phyloP scores from a whole-genome alignment of 92 coral and sea anemone species.

The Zoanthus gigantus region DNA sequence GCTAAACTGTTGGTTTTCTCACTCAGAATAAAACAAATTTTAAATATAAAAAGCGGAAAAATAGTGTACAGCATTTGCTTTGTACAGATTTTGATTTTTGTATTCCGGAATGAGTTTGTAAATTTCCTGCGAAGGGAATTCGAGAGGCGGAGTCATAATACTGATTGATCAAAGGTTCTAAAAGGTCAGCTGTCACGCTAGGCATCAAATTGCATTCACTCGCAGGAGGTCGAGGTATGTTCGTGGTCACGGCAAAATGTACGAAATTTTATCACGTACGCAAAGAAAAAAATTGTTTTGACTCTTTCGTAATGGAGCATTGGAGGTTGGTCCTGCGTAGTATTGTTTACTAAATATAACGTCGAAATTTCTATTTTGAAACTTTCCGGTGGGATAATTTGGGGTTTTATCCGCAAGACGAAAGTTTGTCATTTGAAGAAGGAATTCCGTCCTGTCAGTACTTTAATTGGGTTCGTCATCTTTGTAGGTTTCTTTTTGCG shows the following conservation, averaged over 20 bases:
- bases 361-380: background rate
- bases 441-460: slow-evolving; percentile 36
- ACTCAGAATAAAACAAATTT: too few species aligned
- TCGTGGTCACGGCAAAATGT: slow-evolving; percentile 29
- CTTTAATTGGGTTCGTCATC: slow-evolving; percentile 37
- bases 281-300: background rate
- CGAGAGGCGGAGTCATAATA: background rate
- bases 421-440: slow-evolving; percentile 10
- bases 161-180: slow-evolving; percentile 16
- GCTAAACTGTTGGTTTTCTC: too few species aligned
- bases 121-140: slow-evolving; percentile 18
- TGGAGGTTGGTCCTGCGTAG: background rate
- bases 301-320: background rate
- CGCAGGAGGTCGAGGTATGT: slow-evolving; percentile 18
- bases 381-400: slow-evolving; percentile 5
- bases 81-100: background rate
- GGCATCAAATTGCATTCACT: slow-evolving; percentile 5
- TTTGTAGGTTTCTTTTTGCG: slow-evolving; percentile 15
- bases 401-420: slow-evolving; percentile 8
- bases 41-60: too few species aligned
- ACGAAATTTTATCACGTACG: slow-evolving; percentile 47
- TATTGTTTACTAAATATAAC: background rate
- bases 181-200: slow-evolving; percentile 34
- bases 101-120: background rate
- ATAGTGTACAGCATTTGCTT: background rate